Conservation (phyloP, 2,888 invertebrate species). For the Ptilodon capucinus region DNA sequence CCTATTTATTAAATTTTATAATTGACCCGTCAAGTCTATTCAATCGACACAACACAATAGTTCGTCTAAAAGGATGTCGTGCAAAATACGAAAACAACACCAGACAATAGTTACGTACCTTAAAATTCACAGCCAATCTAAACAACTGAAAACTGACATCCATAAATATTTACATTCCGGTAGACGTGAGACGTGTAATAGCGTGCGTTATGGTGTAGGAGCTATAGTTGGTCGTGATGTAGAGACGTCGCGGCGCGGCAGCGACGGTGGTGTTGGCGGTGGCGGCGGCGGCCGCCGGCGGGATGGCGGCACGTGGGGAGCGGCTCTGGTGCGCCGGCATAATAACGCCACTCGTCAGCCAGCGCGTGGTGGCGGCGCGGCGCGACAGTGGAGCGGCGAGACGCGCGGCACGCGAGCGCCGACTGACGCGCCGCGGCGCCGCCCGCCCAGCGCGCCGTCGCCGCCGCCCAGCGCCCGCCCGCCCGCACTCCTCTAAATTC, state of each 20-base stretch:
- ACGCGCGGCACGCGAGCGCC: conserved; percentile 48
- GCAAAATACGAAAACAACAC: conserved; percentile 61
- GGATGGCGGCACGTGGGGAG: conserved; percentile 62
- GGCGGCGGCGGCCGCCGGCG: conserved; percentile 52
- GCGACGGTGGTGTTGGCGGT: conserved; percentile 50
- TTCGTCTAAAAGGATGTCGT: conserved; percentile 52
- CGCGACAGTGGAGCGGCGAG: conserved; percentile 42
- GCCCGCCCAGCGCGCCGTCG: conserved; percentile 34
- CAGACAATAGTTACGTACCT: conserved; percentile 76
- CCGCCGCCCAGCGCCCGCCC: conserved; percentile 36
- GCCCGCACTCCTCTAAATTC: conserved; percentile 62
- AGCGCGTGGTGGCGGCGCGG: conserved; percentile 38
- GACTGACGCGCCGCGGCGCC: conserved; percentile 44
- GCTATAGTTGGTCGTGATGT: conserved; percentile 43
- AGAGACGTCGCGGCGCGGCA: conserved; percentile 48
- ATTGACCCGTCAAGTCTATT: conserved; percentile 39
- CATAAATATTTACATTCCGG: conserved; percentile 81
- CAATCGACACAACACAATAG: conserved; percentile 23
- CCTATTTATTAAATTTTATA: conserved; percentile 51
- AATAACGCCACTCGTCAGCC: conserved; percentile 55
- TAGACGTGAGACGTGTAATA: conserved; percentile 66
- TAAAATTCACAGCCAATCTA: conserved; percentile 82
- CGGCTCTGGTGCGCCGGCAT: conserved; percentile 71
- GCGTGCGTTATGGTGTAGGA: conserved; percentile 61
- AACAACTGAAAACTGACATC: conserved; percentile 82